Percentiles rank a stretch among this genome's conserved stretches.
Conservation (phyloP, 2,113 vertebrate genomes). For the Centropristis striata region DNA sequence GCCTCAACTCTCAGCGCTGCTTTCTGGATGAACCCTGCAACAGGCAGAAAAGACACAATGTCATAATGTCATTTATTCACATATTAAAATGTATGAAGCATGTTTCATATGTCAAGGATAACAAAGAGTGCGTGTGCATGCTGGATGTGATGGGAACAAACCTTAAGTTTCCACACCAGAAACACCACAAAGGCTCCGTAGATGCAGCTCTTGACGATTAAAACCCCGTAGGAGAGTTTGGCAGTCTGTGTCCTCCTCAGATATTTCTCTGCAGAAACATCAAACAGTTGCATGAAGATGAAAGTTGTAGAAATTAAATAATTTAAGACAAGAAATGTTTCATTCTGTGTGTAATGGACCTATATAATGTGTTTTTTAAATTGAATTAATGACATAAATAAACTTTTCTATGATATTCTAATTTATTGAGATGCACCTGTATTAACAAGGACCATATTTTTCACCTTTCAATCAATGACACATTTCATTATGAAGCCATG, state of each 20-base stretch:
- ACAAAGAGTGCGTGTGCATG: not conserved
- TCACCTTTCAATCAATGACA: too few species aligned
- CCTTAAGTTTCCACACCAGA: constrained; percentile 69
- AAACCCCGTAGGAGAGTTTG: constrained; percentile 64
- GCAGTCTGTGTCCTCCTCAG: constrained; percentile 17
- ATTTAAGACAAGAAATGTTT: too few species aligned
- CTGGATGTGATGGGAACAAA: constrained; percentile 23
- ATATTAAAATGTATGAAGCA: not conserved
- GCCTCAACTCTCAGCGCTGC: not conserved
- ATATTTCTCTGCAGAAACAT: constrained; percentile 45
- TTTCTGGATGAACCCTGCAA: constrained; percentile 5
- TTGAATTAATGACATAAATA: too few species aligned
- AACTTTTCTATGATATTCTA: too few species aligned
- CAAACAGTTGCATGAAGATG: not conserved
- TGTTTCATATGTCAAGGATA: not conserved
- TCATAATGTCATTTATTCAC: not conserved
- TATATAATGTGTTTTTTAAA: too few species aligned
- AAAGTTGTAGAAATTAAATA: too few species aligned
- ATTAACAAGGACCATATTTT: too few species aligned
- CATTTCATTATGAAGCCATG: not conserved
- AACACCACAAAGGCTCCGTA: constrained; percentile 66
- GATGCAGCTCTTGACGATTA: constrained; percentile 71
- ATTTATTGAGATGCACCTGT: too few species aligned
- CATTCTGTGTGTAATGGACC: too few species aligned
- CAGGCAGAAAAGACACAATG: not conserved